Base-by-base conservation (phyloP, 2,113 vertebrate genomes). In the Taurulus bubalis region DNA sequence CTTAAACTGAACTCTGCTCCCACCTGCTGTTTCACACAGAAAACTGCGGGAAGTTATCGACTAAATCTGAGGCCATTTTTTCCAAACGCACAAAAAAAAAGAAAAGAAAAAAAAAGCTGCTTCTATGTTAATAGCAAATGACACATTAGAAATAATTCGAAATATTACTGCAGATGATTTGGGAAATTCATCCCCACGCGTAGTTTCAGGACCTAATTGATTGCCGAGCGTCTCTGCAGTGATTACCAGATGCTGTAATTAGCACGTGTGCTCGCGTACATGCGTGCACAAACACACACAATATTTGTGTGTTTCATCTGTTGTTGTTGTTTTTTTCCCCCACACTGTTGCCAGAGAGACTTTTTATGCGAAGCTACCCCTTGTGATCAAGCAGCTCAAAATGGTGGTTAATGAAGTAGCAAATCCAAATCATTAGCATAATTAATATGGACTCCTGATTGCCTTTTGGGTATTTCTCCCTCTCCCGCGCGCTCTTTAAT, bases 401-500 rank as follows among this genome's bases (percentile, higher is more conserved):
- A 88, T 77, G 87, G 59, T 86, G 88, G 40, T 89, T 94, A 94
- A 95, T 95, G 93, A 93, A 93, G 90, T 89, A 91, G 90, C 82
- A 93, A 93, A 94, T 95, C 83, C 65, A 85, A 89, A 91, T 93
- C 85, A 93, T 94, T 91, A 89, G 75, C 85, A 91, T 93, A 89
- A 92, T 94, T 93, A 93, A 89, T 90, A 90, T 85, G 84, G 87
- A 74, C 84, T 84, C 53, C 64, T 80, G 71, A 90, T 89, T 93
- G 88, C 80, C 82, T 92, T 91, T 91, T 65, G 87, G 82, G 66
- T 63, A 56, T 45, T 64, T 51, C 80, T 76, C 62, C 60, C 45
- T 53, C 66, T 64, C 58, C 16, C 47, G 28, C 71, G 22, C 78
- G 79, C 15, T 59, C 36, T 75, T 24, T 72, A 62, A 78, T 87